phyloP scores from a whole-genome alignment of 1,140 invertebrate genomes.

The Planococcus citri region DNA sequence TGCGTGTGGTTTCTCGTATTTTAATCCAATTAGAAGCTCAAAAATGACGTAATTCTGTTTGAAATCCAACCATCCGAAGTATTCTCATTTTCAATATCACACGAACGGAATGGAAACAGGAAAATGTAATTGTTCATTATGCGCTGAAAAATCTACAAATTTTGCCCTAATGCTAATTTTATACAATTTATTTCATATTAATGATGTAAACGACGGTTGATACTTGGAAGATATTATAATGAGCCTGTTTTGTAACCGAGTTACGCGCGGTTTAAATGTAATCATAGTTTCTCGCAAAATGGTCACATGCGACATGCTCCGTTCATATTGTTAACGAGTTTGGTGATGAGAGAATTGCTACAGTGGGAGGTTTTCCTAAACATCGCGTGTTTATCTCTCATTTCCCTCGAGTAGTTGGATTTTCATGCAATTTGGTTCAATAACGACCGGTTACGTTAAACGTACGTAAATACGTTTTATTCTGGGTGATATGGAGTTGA shows the following conservation, averaged over 20 bases:
- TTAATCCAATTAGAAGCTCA: not conserved
- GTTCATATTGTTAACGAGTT: constrained; percentile 10
- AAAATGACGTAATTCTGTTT: not conserved
- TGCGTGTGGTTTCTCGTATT: not conserved
- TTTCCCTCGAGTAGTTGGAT: constrained; percentile 1
- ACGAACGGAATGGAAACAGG: not conserved
- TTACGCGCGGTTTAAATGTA: constrained; percentile 14
- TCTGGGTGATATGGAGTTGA: not conserved
- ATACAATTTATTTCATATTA: constrained; percentile 16
- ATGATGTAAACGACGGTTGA: constrained; percentile 16
- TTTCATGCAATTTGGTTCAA: constrained; percentile 7
- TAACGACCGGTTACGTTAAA: constrained; percentile 15
- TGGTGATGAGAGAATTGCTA: not conserved
- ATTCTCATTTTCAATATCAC: not conserved
- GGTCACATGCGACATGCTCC: constrained; percentile 17
- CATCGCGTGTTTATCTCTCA: constrained; percentile 16
- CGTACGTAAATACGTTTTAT: constrained; percentile 9
- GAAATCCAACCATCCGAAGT: not conserved
- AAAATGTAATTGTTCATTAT: not conserved
- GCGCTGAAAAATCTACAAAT: not conserved
- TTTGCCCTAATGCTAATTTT: constrained; percentile 6
- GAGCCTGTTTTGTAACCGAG: constrained; percentile 16
- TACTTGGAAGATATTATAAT: constrained; percentile 5
- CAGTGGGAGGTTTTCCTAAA: constrained; percentile 13
- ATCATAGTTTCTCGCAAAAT: constrained; percentile 13